Conservation (phyloP, 2,113 vertebrate species). For the Tachuris rubrigastra region DNA sequence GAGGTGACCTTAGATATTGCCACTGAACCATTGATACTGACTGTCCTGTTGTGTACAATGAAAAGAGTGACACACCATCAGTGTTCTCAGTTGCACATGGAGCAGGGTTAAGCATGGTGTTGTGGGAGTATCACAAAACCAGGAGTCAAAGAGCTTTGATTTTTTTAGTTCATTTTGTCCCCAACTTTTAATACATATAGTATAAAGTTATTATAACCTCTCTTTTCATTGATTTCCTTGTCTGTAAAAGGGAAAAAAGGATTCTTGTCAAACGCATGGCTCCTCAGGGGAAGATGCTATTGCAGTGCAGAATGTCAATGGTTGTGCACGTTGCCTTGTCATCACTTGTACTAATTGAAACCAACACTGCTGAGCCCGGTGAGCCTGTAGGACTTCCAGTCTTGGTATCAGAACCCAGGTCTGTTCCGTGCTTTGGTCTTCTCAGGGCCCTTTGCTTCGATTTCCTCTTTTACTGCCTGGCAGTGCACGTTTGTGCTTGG, state of each 20-base stretch:
- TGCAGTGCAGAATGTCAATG: background rate
- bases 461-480: background rate
- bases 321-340: background rate
- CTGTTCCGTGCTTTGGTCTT: fast-evolving
- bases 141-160: background rate
- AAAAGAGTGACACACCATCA: background rate
- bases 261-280: background rate
- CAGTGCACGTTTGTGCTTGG: background rate
- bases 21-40: background rate
- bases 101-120: background rate
- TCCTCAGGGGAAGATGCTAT: background rate
- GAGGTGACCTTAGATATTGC: background rate
- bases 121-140: background rate
- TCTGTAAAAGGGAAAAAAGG: background rate
- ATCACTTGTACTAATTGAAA: background rate
- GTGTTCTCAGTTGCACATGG: fast-evolving
- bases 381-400: background rate
- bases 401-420: background rate
- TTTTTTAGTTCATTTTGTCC: background rate
- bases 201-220: background rate
- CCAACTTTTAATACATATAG: background rate
- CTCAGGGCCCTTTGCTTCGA: background rate
- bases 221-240: background rate
- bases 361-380: background rate
- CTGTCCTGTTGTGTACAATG: fast-evolving